phyloP scores from a whole-genome alignment of 2,888 invertebrate genomes.

The Octonoba sinensis region DNA sequence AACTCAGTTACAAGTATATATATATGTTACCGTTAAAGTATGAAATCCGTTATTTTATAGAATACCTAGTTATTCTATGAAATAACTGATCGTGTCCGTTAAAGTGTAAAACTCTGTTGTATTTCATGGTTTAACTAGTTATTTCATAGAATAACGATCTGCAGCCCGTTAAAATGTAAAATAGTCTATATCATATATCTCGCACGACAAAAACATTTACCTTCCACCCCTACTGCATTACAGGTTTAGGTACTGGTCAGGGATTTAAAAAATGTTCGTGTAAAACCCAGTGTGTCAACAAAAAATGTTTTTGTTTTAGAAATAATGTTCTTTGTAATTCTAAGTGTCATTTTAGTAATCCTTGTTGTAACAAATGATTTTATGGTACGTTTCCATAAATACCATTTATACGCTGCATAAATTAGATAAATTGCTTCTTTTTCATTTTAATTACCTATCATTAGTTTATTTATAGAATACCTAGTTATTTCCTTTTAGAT shows the following conservation, averaged over 20 bases:
- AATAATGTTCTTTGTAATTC: background rate
- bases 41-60: conserved; percentile 36
- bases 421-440: conserved; percentile 45
- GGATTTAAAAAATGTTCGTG: conserved; percentile 53
- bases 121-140: too few relatives aligned
- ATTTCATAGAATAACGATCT: too few relatives aligned
- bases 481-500: too few relatives aligned
- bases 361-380: conserved; percentile 6
- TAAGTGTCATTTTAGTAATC: too few relatives aligned
- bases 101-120: too few relatives aligned
- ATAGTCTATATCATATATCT: too few relatives aligned
- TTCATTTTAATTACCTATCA: background rate
- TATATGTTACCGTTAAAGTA: conserved; percentile 22
- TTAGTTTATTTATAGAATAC: too few relatives aligned
- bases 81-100: conserved; percentile 50
- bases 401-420: conserved; percentile 49
- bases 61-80: conserved; percentile 41
- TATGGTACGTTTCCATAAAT: conserved; percentile 45
- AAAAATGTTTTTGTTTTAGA: conserved; percentile 50
- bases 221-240: too few relatives aligned
- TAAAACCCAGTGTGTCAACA: conserved; percentile 52
- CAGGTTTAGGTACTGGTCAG: conserved; percentile 53
- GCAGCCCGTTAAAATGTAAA: too few relatives aligned
- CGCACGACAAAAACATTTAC: too few relatives aligned
- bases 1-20: too few relatives aligned